A percentile compares a stretch with the other conserved stretches of the same genome.
Evolutionary conservation across 2,113 vertebrate species (phyloP).

Genomic region (Microtus pennsylvanicus): DNA sequence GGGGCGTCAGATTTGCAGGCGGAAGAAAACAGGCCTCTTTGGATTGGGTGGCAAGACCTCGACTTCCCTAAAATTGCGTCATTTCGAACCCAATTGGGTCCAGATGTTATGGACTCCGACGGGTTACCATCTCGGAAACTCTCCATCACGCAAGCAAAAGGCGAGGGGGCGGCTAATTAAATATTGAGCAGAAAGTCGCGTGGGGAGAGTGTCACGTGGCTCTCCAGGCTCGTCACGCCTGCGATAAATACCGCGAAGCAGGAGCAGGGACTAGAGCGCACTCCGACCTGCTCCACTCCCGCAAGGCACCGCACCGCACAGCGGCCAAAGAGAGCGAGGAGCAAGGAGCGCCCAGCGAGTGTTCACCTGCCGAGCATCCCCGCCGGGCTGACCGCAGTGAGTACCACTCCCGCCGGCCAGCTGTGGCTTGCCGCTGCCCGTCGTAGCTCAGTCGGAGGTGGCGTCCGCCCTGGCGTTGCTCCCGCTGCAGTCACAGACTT

Average conservation of each 20-base stretch:
- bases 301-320: background rate
- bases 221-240: background rate
- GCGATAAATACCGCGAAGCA: constrained; percentile 72
- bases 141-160: constrained; percentile 68
- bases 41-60: constrained; percentile 64
- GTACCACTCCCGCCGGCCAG: background rate
- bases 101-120: constrained; percentile 70
- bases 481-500: background rate
- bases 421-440: accelerated
- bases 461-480: background rate
- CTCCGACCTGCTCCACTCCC: background rate
- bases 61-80: constrained; percentile 73
- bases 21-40: constrained; percentile 17
- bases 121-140: constrained; percentile 74
- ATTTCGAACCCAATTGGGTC: constrained; percentile 65
- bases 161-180: constrained; percentile 77
- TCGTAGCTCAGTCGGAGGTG: background rate
- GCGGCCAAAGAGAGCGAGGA: background rate
- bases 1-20: constrained; percentile 54
- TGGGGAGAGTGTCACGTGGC: constrained; percentile 81
- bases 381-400: background rate
- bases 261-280: constrained; percentile 13
- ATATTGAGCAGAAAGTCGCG: constrained; percentile 81
- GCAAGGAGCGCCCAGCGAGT: constrained; percentile 48
- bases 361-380: constrained; percentile 44